Base-by-base conservation (phyloP, 1,140 invertebrate genomes). In the Coenobita brevimanus region DNA sequence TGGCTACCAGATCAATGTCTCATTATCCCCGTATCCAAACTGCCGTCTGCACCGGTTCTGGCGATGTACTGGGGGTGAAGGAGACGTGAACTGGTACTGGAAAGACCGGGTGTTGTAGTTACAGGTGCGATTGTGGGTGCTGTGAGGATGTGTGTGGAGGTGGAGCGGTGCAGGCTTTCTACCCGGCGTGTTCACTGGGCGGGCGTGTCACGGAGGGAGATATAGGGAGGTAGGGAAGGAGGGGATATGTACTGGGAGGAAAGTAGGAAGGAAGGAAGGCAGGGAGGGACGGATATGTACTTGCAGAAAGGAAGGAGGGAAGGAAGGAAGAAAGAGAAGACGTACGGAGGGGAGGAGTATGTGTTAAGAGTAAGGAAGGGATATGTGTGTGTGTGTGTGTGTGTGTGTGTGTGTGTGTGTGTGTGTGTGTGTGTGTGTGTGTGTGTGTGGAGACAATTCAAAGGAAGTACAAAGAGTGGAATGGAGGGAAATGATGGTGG, bases 141-240 rank as follows among this genome's bases (percentile, higher is more conserved):
- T 24, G 67, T 38, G 27, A 21, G 27, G 27, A 27, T 33, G 36
- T 24, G 36, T 71, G 27, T 33, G 46, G 43, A 36, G 50, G 46
- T 30, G 69, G 50, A 27, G 17, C 50, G 69, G 69, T 50, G 50
- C 43, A 13, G 10, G 17, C 43, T 15, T 60, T 84, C 69, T 60
- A 54, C n/a, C 50, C 30, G 82, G 69, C 82, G 82, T 41, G 82
- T 84, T 27, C 1, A 21, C 27, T 71, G 3, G 67, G 67, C 67
- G 67, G 67, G 67, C 36, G 67, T 71, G 67, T 71, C 67, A 33
- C 64, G 30, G 21, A 67, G 64, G 30, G n/a, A 33, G 36, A 10
- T 8, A 38, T 8, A n/a, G n/a, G 38, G 33, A 38, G 13, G 38
- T 27, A 27, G n/a, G 36, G 33, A n/a, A 17, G 69, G 69, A 73